Percentiles rank a stretch among this genome's conserved stretches.
These are phyloP conservation scores for Parapsyche elsis DNA, from an alignment of 1,140 invertebrate genomes.

Conservation along the genomic window DNA sequence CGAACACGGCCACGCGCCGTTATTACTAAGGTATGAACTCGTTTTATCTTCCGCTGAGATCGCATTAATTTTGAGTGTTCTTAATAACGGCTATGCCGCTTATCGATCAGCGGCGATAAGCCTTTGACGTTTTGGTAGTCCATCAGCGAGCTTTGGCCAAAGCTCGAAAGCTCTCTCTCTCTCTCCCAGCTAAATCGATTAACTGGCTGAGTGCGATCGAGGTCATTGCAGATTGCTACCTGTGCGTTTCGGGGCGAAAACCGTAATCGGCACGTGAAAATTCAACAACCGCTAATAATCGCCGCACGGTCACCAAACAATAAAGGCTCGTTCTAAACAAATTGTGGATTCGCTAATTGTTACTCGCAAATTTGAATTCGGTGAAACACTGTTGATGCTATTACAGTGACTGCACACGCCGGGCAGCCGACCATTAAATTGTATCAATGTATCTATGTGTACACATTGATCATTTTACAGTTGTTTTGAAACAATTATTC, in stretches of 20 bases:
- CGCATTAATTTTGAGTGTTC: too few relatives aligned
- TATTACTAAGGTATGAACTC: too few relatives aligned
- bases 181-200: background rate
- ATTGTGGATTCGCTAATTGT: slow-evolving; percentile 41
- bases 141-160: slow-evolving; percentile 21
- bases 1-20: too few relatives aligned
- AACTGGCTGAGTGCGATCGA: slow-evolving; percentile 6
- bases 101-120: background rate
- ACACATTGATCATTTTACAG: too few relatives aligned
- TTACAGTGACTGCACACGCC: too few relatives aligned
- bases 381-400: too few relatives aligned
- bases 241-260: background rate
- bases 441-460: too few relatives aligned
- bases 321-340: slow-evolving; percentile 35
- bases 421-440: too few relatives aligned
- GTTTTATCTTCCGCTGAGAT: too few relatives aligned
- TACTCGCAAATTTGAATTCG: too few relatives aligned
- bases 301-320: slow-evolving; percentile 5
- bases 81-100: background rate
- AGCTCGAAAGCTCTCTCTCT: slow-evolving; percentile 10
- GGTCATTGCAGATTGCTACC: slow-evolving; percentile 18
- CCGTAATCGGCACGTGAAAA: background rate
- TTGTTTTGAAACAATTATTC: too few relatives aligned
- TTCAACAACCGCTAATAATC: slow-evolving; percentile 1
- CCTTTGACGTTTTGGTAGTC: background rate